These are phyloP conservation scores for Megastigmus dorsalis DNA, from an alignment of 2,888 invertebrate species.

Conservation along the genomic window DNA sequence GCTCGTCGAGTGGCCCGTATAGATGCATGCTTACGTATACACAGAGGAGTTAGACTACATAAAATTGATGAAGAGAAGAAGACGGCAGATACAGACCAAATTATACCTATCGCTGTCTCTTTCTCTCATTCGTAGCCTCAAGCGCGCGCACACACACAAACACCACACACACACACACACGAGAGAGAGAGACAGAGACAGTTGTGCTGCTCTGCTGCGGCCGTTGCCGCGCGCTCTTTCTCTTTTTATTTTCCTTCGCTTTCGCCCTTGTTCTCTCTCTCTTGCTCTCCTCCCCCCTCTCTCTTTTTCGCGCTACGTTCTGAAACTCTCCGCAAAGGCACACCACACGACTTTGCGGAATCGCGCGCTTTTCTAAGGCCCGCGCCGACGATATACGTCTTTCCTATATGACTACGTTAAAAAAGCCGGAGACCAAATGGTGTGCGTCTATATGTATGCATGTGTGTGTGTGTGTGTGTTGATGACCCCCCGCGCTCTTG, in stretches of 20 bases:
- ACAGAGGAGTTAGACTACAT: background rate
- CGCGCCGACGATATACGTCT: too few relatives aligned
- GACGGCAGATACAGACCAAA: constrained; percentile 7
- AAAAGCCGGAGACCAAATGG: too few relatives aligned
- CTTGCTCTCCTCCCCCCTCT: background rate
- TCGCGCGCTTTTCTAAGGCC: too few relatives aligned
- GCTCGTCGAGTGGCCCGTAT: background rate
- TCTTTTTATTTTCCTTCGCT: background rate
- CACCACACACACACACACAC: background rate
- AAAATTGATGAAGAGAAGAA: constrained; percentile 3
- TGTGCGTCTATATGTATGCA: too few relatives aligned
- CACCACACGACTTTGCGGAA: too few relatives aligned
- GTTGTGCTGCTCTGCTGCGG: too few relatives aligned
- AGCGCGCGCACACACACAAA: background rate
- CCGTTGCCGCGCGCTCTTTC: constrained; percentile 2
- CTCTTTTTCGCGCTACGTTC: too few relatives aligned
- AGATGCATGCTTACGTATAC: background rate
- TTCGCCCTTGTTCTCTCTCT: background rate
- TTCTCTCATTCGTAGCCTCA: background rate
- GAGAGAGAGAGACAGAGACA: too few relatives aligned
- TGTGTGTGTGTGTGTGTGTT: too few relatives aligned
- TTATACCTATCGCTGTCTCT: background rate
- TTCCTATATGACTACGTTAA: too few relatives aligned
- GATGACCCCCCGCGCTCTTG: too few relatives aligned
- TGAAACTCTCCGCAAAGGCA: too few relatives aligned